Evolutionary conservation across 2,113 vertebrate genomes (phyloP), one percentile per base, ranked within the genome.

Genomic region (Mustela nigripes): DNA sequence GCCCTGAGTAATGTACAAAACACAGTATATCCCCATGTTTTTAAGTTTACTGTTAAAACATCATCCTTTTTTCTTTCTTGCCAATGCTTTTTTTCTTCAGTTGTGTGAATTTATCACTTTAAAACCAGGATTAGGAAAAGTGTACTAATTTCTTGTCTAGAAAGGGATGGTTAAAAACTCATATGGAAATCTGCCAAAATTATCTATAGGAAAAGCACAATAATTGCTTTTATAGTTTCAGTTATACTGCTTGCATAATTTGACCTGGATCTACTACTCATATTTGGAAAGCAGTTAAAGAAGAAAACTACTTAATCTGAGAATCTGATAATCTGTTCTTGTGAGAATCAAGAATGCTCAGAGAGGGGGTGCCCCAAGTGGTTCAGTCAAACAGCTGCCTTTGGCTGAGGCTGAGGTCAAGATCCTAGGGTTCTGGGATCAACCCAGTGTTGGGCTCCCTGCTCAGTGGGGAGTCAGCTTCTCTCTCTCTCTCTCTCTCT

Each of bases 221-320:
- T 91, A 93, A 65, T 91, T 42, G n/a, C 60, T 76, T 65, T 80
- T 65, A 87, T 48, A 69, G 88, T 73, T 83, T 82, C 28, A 22
- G 53, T 80, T 69, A 94, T 1, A 10, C 7, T 69, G 73, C 89
- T 94, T 89, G 60, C 28, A 89, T 9, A 56, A 82, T 79, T 71
- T 86, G 89, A 89, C 24, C 60, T 82, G 84, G 76, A 90, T 74
- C 71, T 42, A 31, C 39, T 56, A 79, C 18, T 85, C 1, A 0
- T n/a, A 71, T 67, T 89, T 89, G 86, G 79, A 95, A 96, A 94
- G 78, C 45, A 73, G 71, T 92, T 65, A 91, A 4, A 69, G 92
- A 91, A 91, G 19, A 22, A 90, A 94, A 89, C 11, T 62, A 76
- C 82, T 96, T 84, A 67, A 65, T 62, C 74, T 81, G 53, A 92